Evolutionary conservation across 2,797 vertebrate species (phyloP), one percentile per base, ranked within the genome.

Genomic region (Lacerta viridis): DNA sequence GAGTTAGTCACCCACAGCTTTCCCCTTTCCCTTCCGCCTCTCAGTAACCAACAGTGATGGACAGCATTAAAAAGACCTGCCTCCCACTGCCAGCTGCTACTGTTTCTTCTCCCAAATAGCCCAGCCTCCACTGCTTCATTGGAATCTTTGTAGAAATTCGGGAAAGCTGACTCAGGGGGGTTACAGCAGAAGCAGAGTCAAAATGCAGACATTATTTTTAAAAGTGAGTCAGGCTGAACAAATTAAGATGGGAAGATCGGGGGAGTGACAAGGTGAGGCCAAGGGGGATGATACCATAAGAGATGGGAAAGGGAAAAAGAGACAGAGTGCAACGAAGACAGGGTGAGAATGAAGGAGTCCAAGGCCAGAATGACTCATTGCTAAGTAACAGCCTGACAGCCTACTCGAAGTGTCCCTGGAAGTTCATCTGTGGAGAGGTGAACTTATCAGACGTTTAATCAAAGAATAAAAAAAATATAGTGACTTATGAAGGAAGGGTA

Each of bases 381-480:
- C 20, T 76, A 72, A 59, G 66, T 39, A 27, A 46, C 61, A 61
- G 50, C 13, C 55, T 66, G 71, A 87, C 29, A 82, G 39, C 71
- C 27, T 87, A 83, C 18, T 4, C 72, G 0, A 46, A 87, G 27
- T 89, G 85, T 80, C 64, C 68, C 64, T 29, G 61, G 68, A 87
- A 90, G 64, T 77, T 15, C 64, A 83, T 88, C 85, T 79, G 17
- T 87, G 55, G 25, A 93, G 72, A 93, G 50, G 75, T 93, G 76
- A 93, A 94, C 83, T 80, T 91, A 91, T 78, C 68, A 29, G 33
- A 55, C 39, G 43, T 15, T 87, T 78, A 87, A 59, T 78, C 71
- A 92, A 86, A 89, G 90, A 90, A 64, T 77, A 83, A 25, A 89
- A 41, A 36, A 84, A 15, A 36, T 81, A 91, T 46, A 87, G 71